These are phyloP conservation scores for Melanotaenia parkinsoni DNA, from an alignment of 2,797 vertebrate genomes.

Conservation along the genomic window DNA sequence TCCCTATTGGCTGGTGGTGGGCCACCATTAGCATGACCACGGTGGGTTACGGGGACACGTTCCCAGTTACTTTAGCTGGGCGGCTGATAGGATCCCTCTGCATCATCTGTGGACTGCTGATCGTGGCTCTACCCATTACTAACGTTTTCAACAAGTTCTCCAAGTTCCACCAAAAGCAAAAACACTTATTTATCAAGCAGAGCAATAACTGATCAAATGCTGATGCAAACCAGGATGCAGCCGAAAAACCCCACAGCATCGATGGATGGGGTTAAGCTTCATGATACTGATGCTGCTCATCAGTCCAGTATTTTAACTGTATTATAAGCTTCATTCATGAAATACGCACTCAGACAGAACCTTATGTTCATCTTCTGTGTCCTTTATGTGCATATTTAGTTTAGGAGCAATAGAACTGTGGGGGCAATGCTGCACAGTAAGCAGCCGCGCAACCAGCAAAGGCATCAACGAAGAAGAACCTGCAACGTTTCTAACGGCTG, in stretches of 20 bases:
- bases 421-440: too few relatives aligned
- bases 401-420: too few relatives aligned
- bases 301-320: too few relatives aligned
- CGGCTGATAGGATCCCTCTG: slow-evolving; percentile 91
- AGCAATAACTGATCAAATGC: slow-evolving; percentile 8
- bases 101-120: slow-evolving; percentile 93
- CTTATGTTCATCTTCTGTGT: too few relatives aligned
- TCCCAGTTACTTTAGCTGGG: slow-evolving; percentile 89
- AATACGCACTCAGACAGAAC: too few relatives aligned
- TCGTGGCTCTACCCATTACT: slow-evolving; percentile 95
- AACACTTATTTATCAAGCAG: slow-evolving; percentile 68
- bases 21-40: slow-evolving; percentile 99
- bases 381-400: too few relatives aligned
- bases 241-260: neutral
- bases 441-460: too few relatives aligned
- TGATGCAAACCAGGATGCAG: neutral
- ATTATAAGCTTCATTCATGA: neutral
- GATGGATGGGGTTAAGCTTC: neutral
- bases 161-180: slow-evolving; percentile 93
- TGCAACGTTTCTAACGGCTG: too few relatives aligned
- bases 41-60: slow-evolving; percentile 95
- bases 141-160: slow-evolving; percentile 99
- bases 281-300: neutral
- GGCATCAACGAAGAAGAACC: too few relatives aligned
- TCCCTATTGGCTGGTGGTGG: slow-evolving; percentile 98